Percentiles rank a stretch among this genome's conserved stretches.
Evolutionary conservation across 2,888 invertebrate species (phyloP).

Genomic region (Acanthoscelides obtectus): DNA sequence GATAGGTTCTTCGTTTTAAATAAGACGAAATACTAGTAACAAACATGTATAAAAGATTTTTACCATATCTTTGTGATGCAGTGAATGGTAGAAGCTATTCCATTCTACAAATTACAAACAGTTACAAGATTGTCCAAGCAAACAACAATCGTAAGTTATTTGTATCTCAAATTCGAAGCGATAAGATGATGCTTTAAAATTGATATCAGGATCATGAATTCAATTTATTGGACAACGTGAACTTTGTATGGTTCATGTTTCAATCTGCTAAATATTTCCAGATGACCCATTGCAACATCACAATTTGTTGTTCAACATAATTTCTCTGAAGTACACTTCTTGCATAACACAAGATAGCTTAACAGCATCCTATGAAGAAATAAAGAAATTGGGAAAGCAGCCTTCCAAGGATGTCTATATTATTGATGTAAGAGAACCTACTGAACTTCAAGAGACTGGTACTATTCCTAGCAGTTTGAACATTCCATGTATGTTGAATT

Average conservation of each 20-base stretch:
- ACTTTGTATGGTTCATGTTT: neutral
- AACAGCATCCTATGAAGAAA: constrained; percentile 39
- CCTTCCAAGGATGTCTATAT: constrained; percentile 51
- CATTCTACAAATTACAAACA: too few relatives aligned
- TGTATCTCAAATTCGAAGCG: too few relatives aligned
- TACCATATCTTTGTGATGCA: too few relatives aligned
- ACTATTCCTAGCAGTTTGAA: constrained; percentile 69
- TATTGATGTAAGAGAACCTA: constrained; percentile 73
- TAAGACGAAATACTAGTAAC: too few relatives aligned
- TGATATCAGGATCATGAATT: too few relatives aligned
- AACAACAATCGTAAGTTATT: neutral
- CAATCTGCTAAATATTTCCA: neutral
- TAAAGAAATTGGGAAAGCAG: constrained; percentile 47
- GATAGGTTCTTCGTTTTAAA: too few relatives aligned
- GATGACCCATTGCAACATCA: neutral
- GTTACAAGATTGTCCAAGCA: neutral
- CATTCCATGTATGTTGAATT: constrained; percentile 68
- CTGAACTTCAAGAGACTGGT: constrained; percentile 66
- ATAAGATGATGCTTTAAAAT: too few relatives aligned
- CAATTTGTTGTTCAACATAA: neutral
- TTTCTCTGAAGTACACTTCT: neutral
- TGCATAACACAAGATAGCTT: too few relatives aligned
- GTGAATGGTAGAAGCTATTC: too few relatives aligned
- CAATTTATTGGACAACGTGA: neutral
- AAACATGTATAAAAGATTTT: too few relatives aligned